Base-by-base conservation (phyloP, 2,888 invertebrate species). In the Nemoura dubitans region DNA sequence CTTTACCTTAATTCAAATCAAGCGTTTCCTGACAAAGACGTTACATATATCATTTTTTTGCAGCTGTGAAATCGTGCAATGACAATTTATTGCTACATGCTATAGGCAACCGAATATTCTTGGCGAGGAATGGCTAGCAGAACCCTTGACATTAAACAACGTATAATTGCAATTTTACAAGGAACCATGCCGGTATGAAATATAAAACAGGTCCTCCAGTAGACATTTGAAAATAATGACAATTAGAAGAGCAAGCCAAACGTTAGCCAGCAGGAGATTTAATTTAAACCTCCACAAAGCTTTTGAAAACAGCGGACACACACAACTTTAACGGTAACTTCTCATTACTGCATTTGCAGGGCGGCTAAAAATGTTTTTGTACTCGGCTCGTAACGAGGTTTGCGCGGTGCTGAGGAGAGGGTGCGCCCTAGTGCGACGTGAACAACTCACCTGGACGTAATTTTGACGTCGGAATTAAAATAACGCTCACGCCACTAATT, bases 1-100 rank as follows among this genome's bases (percentile, higher is more conserved):
- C 86, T 86, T 42, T 76, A 86, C 80, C 42, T 84, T 26, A 76
- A 26, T 43, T 42, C 77, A 86, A 84, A 86, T 86, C 86, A 86
- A 36, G 6, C 10, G 0, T 36, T 83, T 59, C 30, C 42, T 83
- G 83, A 42, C 83, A 83, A 83, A 36, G 83, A 42, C 30, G 25
- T n/a, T 2, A 29, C 83, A 42, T 83, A 25, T 83, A 83, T 83
- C 83, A 83, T 42, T 42, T 26, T 42, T 29, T 30, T 82, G 30
- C 30, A 25, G n/a, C n/a, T 21, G 27, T 6, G n/a, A 78, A 28
- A 10, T 6, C 78, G 26, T 78, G 26, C 28, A 78, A 26, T 78
- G 27, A 78, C 78, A 78, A 78, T 78, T 78, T 78, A 78, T 28
- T 21, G 78, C 78, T 76, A n/a, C 76, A 16, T 76, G 21, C n/a